These are phyloP conservation scores for Sardina pilchardus DNA, from an alignment of 2,113 vertebrate species.

Conservation along the genomic window DNA sequence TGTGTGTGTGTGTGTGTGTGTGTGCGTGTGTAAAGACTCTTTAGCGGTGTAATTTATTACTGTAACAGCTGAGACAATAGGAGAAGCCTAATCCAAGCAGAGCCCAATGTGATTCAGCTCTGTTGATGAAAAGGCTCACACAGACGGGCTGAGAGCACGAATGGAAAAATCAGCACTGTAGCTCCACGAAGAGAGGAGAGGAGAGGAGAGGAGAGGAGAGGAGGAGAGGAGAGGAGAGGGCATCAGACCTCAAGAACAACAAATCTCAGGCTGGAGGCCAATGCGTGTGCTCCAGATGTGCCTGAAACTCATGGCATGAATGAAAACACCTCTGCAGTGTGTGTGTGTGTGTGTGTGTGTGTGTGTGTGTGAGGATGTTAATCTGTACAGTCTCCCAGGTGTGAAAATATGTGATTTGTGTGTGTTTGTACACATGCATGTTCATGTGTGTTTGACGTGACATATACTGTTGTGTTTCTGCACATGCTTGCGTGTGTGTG, in stretches of 20 bases:
- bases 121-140: neutral
- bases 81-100: neutral
- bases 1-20: neutral
- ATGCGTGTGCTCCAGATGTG: neutral
- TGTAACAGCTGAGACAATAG: neutral
- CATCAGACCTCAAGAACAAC: slow-evolving; percentile 59
- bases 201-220: neutral
- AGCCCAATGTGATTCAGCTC: neutral
- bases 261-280: slow-evolving; percentile 36
- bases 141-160: neutral
- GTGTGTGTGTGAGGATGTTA: neutral
- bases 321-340: neutral
- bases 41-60: neutral
- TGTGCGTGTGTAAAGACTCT: neutral
- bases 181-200: neutral
- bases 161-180: neutral
- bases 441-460: neutral
- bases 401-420: neutral
- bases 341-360: neutral
- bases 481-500: neutral
- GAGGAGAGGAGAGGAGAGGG: neutral
- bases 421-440: neutral
- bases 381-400: neutral
- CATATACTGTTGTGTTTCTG: neutral
- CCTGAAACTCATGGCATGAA: neutral